Conservation (phyloP, 2,888 invertebrate genomes). For the Cephalotes varians region DNA sequence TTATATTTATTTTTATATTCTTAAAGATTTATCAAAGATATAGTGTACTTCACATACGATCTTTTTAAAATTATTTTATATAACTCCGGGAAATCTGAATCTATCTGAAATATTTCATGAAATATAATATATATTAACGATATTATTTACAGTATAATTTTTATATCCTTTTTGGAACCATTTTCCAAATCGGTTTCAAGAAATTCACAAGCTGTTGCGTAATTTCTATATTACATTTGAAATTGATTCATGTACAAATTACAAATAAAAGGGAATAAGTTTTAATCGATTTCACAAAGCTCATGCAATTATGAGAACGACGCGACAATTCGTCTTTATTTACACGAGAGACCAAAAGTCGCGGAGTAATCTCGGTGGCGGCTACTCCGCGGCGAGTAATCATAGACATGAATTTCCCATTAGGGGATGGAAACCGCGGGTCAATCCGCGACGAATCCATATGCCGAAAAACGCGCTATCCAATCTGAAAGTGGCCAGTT, state of each 20-base stretch:
- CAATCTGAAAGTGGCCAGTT: slow-evolving; percentile 78
- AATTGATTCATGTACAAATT: neutral
- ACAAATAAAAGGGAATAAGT: neutral
- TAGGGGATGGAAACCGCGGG: slow-evolving; percentile 76
- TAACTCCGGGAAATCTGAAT: neutral
- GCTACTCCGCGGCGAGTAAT: slow-evolving; percentile 48
- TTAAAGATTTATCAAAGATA: neutral
- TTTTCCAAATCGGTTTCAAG: neutral
- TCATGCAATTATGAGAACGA: neutral
- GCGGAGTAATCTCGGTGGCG: slow-evolving; percentile 55
- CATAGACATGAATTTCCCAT: slow-evolving; percentile 78
- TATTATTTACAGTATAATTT: slow-evolving; percentile 6
- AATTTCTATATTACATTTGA: neutral
- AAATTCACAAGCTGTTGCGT: neutral
- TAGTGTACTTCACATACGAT: neutral
- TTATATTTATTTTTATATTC: neutral
- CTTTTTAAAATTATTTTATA: neutral
- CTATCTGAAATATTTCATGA: neutral
- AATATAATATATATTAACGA: neutral
- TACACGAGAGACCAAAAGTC: slow-evolving; percentile 27
- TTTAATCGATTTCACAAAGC: slow-evolving; percentile 13
- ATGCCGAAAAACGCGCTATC: slow-evolving; percentile 78
- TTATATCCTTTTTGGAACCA: neutral
- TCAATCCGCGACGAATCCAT: slow-evolving; percentile 79
- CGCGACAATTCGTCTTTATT: slow-evolving; percentile 23